Conservation (phyloP, 2,113 vertebrate species). For the Dicerorhinus sumatrensis region DNA sequence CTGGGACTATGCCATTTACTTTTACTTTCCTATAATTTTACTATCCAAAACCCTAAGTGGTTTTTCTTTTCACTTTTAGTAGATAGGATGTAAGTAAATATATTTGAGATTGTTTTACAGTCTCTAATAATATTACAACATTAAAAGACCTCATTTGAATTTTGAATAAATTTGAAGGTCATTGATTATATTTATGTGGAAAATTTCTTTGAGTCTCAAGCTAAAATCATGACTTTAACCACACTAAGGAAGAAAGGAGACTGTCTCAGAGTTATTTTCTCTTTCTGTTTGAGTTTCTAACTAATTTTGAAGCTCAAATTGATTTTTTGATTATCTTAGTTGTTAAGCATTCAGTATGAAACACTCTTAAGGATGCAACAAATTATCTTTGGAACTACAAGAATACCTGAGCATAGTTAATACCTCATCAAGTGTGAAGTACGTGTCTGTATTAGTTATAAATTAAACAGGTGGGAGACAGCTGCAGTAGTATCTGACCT, state of each 20-base stretch:
- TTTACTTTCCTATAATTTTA: background rate
- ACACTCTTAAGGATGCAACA: slow-evolving; percentile 23
- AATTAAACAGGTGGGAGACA: slow-evolving; percentile 41
- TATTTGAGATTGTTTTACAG: slow-evolving; percentile 2
- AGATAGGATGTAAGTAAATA: background rate
- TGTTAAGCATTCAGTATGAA: slow-evolving; percentile 36
- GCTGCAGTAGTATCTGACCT: background rate
- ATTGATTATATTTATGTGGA: slow-evolving; percentile 5
- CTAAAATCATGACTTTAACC: background rate
- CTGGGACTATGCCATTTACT: background rate
- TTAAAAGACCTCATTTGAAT: slow-evolving; percentile 29
- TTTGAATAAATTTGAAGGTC: slow-evolving; percentile 33
- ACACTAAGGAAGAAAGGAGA: background rate
- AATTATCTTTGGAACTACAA: slow-evolving; percentile 12
- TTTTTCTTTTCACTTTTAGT: background rate
- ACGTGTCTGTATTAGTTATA: background rate
- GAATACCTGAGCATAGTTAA: slow-evolving; percentile 19
- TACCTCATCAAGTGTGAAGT: slow-evolving; percentile 1
- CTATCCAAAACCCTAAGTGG: background rate
- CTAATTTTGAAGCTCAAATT: slow-evolving; percentile 43
- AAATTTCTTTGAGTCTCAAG: background rate
- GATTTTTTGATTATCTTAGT: slow-evolving; percentile 16
- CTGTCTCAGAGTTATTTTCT: background rate
- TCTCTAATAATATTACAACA: slow-evolving; percentile 5
- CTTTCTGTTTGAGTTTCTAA: slow-evolving; percentile 32